A percentile compares a stretch with the other conserved stretches of the same genome.
Conservation (phyloP, 2,113 vertebrate genomes). For the Callopanchax toddi region DNA sequence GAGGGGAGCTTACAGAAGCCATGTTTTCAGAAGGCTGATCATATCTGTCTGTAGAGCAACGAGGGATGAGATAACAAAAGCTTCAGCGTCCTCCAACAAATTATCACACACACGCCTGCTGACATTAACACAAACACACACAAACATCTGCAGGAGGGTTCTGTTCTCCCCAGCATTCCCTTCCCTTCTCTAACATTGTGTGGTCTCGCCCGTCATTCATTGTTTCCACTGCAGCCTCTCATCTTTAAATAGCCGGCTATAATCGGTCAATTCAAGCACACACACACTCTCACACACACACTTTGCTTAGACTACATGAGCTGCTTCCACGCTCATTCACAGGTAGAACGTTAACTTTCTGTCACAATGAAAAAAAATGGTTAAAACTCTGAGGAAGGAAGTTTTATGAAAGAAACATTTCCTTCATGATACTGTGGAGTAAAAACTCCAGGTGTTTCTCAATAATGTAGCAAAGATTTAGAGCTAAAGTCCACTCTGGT, state of each 20-base stretch:
- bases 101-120: conserved; percentile 11
- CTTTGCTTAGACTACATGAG: conserved; percentile 12
- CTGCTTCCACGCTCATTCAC: conserved; percentile 1
- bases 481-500: conserved; percentile 54
- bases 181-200: conserved; percentile 48
- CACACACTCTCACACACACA: conserved; percentile 42
- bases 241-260: conserved; percentile 61
- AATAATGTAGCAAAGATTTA: background rate
- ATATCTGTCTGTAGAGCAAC: conserved; percentile 44
- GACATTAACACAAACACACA: conserved; percentile 27
- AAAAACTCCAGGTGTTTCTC: conserved; percentile 67
- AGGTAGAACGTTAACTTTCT: too few relatives aligned
- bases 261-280: conserved; percentile 55
- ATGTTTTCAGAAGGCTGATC: conserved; percentile 32
- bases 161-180: conserved; percentile 1
- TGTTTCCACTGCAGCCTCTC: conserved; percentile 56
- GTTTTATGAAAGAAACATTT: background rate
- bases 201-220: conserved; percentile 65
- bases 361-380: too few relatives aligned
- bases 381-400: background rate
- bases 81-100: conserved; percentile 17
- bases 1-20: conserved; percentile 14
- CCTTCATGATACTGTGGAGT: too few relatives aligned
- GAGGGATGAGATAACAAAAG: conserved; percentile 9
- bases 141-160: conserved; percentile 2